Evolutionary conservation across 2,797 vertebrate species (phyloP), one percentile per base, ranked within the genome.

Genomic region (Poeciliopsis turneri): DNA sequence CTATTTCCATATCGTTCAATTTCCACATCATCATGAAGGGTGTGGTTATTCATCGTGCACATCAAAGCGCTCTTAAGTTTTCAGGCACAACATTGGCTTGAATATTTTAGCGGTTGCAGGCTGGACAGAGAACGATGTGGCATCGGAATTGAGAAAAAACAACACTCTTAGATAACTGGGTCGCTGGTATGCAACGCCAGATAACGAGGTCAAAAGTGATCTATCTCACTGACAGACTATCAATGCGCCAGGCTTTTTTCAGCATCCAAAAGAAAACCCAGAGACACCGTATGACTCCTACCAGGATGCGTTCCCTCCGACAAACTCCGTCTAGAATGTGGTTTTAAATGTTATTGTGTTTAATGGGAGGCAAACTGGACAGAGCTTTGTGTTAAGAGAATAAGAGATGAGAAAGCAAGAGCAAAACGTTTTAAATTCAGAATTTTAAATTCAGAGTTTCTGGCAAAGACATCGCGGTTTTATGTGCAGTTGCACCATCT

Each of bases 121-220:
- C 25, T 0, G 33, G 28, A 8, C 28, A 18, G 3, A 43, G 36
- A 11, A 69, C 25, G 2, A 25, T 4, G 30, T 23, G 55, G 53
- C 16, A 4, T 47, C 18, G 13, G 6, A 25, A 23, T 2, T 12
- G 20, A 49, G 59, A 36, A 46, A 66, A n/a, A n/a, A n/a, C n/a
- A n/a, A n/a, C n/a, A n/a, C n/a, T n/a, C n/a, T n/a, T n/a, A n/a
- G n/a, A n/a, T 51, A 69, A 30, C 36, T 53, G 43, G 43, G 3
- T 23, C 16, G 41, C 23, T 20, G n/a, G 25, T 45, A 30, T 23
- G n/a, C 15, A 45, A 69, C 10, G 36, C 28, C 3, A 30, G 61
- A 71, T 55, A 71, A 77, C 18, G 11, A 55, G 49, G 64, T 30
- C 28, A 47, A 77, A 77, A 41, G 64, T 55, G 28, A 77, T 53